These are phyloP conservation scores for Chelidonichthys spinosus DNA, from an alignment of 2,797 vertebrate species.

Conservation along the genomic window DNA sequence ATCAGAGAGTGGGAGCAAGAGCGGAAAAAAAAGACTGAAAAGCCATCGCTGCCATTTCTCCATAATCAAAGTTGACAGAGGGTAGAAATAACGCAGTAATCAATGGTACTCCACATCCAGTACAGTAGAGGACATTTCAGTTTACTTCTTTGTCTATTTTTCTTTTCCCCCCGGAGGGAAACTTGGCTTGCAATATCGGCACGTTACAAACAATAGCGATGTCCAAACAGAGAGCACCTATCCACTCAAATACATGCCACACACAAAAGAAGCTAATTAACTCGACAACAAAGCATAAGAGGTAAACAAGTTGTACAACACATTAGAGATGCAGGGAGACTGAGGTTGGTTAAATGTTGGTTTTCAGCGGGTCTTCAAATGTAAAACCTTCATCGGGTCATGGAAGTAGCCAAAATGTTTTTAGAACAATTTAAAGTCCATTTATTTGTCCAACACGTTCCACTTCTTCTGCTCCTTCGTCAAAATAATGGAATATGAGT, in stretches of 20 bases:
- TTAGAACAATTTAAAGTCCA: not conserved
- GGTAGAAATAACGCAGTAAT: constrained; percentile 73
- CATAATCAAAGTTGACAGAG: constrained; percentile 79
- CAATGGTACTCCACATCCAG: constrained; percentile 64
- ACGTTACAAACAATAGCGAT: constrained; percentile 22
- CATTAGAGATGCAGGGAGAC: constrained; percentile 7
- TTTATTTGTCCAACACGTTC: not conserved
- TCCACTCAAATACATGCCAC: constrained; percentile 33
- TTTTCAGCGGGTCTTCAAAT: not conserved
- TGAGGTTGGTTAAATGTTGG: not conserved
- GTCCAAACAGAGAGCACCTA: constrained; percentile 28
- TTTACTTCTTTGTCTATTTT: constrained; percentile 23
- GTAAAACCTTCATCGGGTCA: not conserved
- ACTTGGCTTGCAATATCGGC: constrained; percentile 11
- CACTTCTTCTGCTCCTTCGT: not conserved
- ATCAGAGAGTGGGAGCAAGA: constrained; percentile 70
- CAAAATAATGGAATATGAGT: not conserved
- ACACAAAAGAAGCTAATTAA: constrained; percentile 49
- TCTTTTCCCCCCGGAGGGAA: constrained; percentile 6
- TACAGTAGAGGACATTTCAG: constrained; percentile 59
- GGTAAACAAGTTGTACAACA: constrained; percentile 6
- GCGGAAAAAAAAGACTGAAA: constrained; percentile 45
- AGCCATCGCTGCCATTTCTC: constrained; percentile 67
- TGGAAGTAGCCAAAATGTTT: not conserved
- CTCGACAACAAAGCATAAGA: constrained; percentile 12